Percentiles rank a stretch among this genome's conserved stretches.
These are phyloP conservation scores for Neolamprologus toae DNA, from an alignment of 2,113 vertebrate species.

Conservation along the genomic window DNA sequence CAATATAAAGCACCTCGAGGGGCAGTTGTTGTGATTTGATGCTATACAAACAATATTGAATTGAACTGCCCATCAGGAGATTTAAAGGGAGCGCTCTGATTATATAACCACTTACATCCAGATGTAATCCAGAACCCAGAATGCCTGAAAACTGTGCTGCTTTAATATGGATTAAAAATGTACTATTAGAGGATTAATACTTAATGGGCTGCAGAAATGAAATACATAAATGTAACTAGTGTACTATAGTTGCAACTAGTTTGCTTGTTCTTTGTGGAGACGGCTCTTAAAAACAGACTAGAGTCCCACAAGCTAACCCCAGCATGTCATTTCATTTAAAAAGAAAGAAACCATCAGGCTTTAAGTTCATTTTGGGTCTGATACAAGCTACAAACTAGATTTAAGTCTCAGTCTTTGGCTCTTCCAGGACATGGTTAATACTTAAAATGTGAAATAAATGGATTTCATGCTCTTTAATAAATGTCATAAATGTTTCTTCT, in stretches of 20 bases:
- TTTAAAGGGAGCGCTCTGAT: neutral
- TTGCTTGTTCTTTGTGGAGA: neutral
- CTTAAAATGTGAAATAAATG: neutral
- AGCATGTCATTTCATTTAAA: accelerated
- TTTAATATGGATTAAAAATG: neutral
- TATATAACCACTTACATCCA: neutral
- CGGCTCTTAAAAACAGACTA: neutral
- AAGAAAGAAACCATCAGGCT: neutral
- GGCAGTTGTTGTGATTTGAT: neutral
- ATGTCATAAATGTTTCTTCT: neutral
- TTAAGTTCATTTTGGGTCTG: neutral
- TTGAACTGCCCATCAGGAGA: neutral
- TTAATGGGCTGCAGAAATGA: neutral
- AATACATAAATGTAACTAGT: neutral
- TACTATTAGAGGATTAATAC: neutral
- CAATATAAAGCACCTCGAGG: neutral
- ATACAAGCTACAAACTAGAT: neutral
- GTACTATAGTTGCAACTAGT: neutral
- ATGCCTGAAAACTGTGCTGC: neutral
- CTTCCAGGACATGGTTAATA: neutral
- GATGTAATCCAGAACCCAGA: neutral
- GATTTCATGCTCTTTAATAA: accelerated
- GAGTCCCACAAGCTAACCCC: neutral
- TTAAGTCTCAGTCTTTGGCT: neutral
- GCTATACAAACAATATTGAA: neutral